These are phyloP conservation scores for Lepas anatifera DNA, from an alignment of 2,888 invertebrate species.

Conservation along the genomic window DNA sequence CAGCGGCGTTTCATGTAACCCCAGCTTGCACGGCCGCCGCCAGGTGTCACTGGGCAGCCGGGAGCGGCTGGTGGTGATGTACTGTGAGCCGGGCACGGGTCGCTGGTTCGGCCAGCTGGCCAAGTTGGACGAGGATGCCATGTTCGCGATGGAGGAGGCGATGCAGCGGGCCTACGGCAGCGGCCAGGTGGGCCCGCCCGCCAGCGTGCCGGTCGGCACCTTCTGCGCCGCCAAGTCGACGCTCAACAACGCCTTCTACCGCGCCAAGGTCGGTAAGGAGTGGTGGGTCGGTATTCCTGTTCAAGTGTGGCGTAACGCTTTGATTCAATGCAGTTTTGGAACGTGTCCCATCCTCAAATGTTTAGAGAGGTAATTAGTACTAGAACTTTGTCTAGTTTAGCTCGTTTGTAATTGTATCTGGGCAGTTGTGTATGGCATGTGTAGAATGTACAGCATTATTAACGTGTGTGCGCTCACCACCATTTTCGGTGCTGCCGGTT, in stretches of 20 bases:
- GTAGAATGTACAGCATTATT: too few species aligned
- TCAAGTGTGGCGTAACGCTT: too few species aligned
- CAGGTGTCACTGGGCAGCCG: not conserved
- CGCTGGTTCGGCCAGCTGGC: not conserved
- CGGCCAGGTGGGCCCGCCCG: not conserved
- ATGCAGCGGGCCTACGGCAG: not conserved
- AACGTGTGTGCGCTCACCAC: too few species aligned
- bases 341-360: too few species aligned
- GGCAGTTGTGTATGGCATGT: too few species aligned
- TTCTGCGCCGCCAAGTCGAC: not conserved
- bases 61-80: not conserved
- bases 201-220: not conserved
- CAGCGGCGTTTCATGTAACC: too few species aligned
- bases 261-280: not conserved
- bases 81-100: not conserved
- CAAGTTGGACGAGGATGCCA: not conserved
- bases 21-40: not conserved
- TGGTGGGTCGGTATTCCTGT: too few species aligned
- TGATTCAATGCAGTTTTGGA: too few species aligned
- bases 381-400: too few species aligned
- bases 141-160: not conserved
- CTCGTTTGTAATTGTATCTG: too few species aligned
- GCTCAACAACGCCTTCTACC: not conserved
- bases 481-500: too few species aligned
- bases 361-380: too few species aligned